Base-by-base conservation (phyloP, 2,888 invertebrate species). In the Tetragnatha montana region DNA sequence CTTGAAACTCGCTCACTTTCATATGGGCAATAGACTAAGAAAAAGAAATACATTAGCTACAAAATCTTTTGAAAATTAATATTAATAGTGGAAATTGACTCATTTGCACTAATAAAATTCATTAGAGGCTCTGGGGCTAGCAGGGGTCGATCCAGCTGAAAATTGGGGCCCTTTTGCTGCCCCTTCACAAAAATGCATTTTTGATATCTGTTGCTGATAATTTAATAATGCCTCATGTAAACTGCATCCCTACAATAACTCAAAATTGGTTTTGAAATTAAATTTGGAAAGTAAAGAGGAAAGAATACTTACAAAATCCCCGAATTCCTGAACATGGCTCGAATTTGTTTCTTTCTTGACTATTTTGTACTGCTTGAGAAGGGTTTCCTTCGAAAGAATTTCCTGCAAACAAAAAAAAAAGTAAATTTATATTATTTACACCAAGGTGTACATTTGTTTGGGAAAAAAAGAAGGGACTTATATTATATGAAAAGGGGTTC, bases 291-390 rank as follows among this genome's bases (percentile, higher is more conserved):
- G 70, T 70, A 70, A n/a, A 73, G 14, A 8, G 71, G 0, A 85
- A 47, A 78, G 17, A 0, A 73, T 71, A 71, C 51, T 91, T 90
- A 91, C 91, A 91, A 93, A 91, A 92, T 95, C 94, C 80, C 95
- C 95, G 93, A 94, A 95, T 92, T 95, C 94, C 93, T 93, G 93
- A 7, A 95, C 95, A 92, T 95, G 95, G 86, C 95, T 95, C n/a
- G 94, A 94, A 92, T 94, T 95, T 8, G 95, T 95, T 92, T 94
- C 94, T 71, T 93, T 92, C 92, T 94, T 94, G 14, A 95, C 95
- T 88, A 94, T 93, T 91, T 93, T 91, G 92, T 93, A 95, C 92
- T 95, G 95, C 81, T 93, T 92, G 78, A 94, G 93, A 7, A 95
- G 92, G 1, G 95, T 94, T 92, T 95, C 95, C 19, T 91, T 90